Percentiles rank a stretch among this genome's conserved stretches.
Evolutionary conservation across 1,140 invertebrate species (phyloP).

Genomic region (Ericerus pela): DNA sequence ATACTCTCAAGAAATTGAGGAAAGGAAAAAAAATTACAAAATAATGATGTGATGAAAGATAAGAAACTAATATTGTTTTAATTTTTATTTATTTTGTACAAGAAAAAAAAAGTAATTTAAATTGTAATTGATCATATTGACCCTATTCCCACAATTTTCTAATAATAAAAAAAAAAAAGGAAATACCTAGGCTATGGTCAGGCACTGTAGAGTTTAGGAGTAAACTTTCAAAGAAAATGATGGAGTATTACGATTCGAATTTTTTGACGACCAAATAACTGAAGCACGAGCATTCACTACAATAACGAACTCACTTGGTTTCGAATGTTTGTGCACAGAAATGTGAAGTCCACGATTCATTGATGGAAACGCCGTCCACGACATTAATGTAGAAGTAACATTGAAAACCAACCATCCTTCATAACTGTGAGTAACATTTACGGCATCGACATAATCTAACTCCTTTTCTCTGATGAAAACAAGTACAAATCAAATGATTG

Average conservation of each 20-base stretch:
- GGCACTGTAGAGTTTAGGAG: background rate
- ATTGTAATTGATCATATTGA: too few species aligned
- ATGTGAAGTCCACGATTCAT: conserved; percentile 81
- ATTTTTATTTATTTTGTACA: background rate
- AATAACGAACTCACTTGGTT: conserved; percentile 40
- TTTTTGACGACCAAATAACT: background rate
- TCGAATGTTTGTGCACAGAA: conserved; percentile 53
- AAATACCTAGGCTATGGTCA: too few species aligned
- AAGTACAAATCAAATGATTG: conserved; percentile 5
- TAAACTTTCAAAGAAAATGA: background rate
- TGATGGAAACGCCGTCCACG: conserved; percentile 60
- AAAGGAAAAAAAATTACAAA: background rate
- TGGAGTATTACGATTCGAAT: background rate
- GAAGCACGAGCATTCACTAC: background rate
- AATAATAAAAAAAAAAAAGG: too few species aligned
- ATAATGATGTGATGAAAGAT: background rate
- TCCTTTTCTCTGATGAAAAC: conserved; percentile 29
- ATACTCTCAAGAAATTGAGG: background rate
- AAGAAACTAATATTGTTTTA: background rate
- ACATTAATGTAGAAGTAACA: conserved; percentile 50
- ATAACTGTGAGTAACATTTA: conserved; percentile 42
- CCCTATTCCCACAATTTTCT: too few species aligned
- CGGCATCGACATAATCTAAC: conserved; percentile 45
- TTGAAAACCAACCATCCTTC: conserved; percentile 68
- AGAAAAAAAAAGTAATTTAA: background rate